Base-by-base conservation (phyloP, 2,797 vertebrate species). In the Muscicapa comitata region DNA sequence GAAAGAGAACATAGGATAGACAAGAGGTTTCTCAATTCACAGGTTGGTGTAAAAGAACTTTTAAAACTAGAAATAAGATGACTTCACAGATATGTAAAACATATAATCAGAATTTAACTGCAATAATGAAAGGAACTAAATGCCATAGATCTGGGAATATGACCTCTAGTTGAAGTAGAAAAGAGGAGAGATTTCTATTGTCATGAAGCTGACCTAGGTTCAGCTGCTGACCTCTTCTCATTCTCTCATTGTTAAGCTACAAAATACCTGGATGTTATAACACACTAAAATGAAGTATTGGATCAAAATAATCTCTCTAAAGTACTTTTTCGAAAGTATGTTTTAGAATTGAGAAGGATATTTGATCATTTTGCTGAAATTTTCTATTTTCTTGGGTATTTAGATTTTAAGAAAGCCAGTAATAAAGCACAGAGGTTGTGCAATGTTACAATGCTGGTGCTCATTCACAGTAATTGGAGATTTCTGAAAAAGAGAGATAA, bases 231-330 rank as follows among this genome's bases (percentile, higher is more conserved):
- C 67, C 68, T 94, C 91, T 93, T 66, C 95, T 94, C 65, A 83
- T 93, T 91, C 71, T 91, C 59, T 31, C 59, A 81, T 87, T 95
- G 68, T 94, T 94, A 86, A 62, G 89, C 95, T 97, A 82, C 95
- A 95, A 94, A 97, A 94, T 62, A 95, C 21, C 61, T 38, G 31
- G 88, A 95, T 95, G 88, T 96, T 90, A 80, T 94, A 91, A 75
- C 93, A 23, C 37, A 45, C 58, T 85, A 57, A 94, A 88, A 75
- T 91, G 76, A 96, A 97, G 43, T 86, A 94, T 33, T 92, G 66
- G 50, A 96, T 93, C 78, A 94, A 88, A 74, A 91, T 75, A 15
- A 75, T 48, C 93, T 65, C 68, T 90, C 57, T 53, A 47, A 74
- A 71, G 43, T 61, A 68, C 86, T 42, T 92, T 73, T 66, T 67